phyloP scores from a whole-genome alignment of 2,797 vertebrate genomes.

The Xerus rutilus region DNA sequence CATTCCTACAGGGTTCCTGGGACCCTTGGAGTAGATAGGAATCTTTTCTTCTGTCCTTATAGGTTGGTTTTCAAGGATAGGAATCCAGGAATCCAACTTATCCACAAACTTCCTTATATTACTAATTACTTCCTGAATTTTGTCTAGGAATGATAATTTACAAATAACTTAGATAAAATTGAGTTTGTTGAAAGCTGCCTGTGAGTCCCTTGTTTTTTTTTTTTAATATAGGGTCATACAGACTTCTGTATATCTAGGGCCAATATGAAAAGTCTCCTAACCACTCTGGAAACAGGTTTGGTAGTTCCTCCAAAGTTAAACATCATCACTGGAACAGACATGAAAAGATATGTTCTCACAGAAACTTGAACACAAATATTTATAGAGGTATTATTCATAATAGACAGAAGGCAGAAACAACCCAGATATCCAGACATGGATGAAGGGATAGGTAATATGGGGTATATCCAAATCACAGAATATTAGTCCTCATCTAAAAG shows the following conservation, averaged over 20 bases:
- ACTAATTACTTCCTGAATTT: conserved; percentile 12
- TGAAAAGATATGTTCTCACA: neutral
- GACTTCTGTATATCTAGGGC: neutral
- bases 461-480: neutral
- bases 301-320: neutral
- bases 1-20: neutral
- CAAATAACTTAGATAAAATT: neutral
- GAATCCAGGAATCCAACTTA: conserved; percentile 4
- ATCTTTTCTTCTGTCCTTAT: conserved; percentile 3
- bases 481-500: conserved; percentile 1
- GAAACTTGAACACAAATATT: neutral
- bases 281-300: conserved; percentile 6
- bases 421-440: neutral
- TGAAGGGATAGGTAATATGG: conserved; percentile 1
- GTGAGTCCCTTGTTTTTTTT: neutral
- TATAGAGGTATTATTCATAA: neutral
- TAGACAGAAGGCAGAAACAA: conserved; percentile 1
- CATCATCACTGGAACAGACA: neutral
- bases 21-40: neutral
- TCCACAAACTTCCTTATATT: neutral
- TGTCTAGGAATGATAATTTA: conserved; percentile 25
- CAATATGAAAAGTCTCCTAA: neutral
- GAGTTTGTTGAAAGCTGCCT: neutral
- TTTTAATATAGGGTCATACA: neutral
- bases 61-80: conserved; percentile 29